phyloP scores from a whole-genome alignment of 2,113 vertebrate species.

The Zingel zingel region DNA sequence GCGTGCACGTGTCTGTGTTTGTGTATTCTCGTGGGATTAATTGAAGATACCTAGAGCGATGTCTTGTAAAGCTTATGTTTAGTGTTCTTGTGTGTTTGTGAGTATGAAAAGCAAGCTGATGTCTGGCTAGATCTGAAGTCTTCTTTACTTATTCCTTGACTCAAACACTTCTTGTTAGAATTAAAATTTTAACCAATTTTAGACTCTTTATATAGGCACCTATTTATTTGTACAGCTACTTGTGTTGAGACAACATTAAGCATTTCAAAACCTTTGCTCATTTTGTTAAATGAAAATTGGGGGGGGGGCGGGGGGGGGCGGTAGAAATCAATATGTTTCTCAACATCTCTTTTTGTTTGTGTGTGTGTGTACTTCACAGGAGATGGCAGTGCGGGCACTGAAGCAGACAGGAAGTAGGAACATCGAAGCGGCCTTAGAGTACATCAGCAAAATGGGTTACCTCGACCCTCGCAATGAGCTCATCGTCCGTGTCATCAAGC shows the following conservation, averaged over 20 bases:
- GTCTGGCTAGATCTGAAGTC: background rate
- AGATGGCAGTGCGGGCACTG: conserved; percentile 96
- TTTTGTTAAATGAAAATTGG: background rate
- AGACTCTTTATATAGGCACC: too few relatives aligned
- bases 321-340: too few relatives aligned
- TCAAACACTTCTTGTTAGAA: background rate
- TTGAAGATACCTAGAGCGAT: background rate
- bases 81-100: background rate
- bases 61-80: background rate
- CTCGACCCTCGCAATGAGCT: conserved; percentile 96
- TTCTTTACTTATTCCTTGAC: background rate
- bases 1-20: background rate
- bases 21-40: background rate
- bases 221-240: background rate
- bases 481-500: conserved; percentile 97
- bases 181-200: background rate
- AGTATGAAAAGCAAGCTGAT: background rate
- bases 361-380: conserved; percentile 81
- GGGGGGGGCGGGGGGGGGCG: too few relatives aligned
- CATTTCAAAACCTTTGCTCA: background rate
- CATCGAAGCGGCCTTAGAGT: conserved; percentile 96
- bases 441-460: conserved; percentile 99
- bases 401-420: conserved; percentile 98
- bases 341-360: background rate
- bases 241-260: background rate